phyloP scores from a whole-genome alignment of 2,797 vertebrate genomes.

The Pampus argenteus region DNA sequence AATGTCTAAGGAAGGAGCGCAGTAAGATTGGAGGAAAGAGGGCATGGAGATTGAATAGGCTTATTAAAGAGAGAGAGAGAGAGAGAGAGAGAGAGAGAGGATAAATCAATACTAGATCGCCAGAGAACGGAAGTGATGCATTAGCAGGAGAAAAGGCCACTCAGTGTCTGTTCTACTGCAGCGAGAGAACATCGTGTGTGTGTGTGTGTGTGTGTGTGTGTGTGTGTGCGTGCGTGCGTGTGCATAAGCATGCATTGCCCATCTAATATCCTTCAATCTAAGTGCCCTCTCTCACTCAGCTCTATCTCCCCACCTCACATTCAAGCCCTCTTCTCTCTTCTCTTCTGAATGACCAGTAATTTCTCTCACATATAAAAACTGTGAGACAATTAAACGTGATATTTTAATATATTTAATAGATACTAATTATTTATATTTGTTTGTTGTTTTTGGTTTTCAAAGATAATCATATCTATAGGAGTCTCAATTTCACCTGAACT shows the following conservation, averaged over 20 bases:
- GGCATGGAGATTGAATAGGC: slow-evolving; percentile 19
- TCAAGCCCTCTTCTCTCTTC: slow-evolving; percentile 1
- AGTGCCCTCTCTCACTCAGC: slow-evolving; percentile 46
- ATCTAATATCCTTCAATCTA: slow-evolving; percentile 73
- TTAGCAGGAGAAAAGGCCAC: slow-evolving; percentile 77
- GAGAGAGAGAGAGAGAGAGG: slow-evolving; percentile 34
- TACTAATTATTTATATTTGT: no score
- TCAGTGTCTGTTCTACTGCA: slow-evolving; percentile 58
- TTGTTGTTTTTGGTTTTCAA: background rate
- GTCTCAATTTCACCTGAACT: slow-evolving; percentile 3
- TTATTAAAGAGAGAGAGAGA: slow-evolving; percentile 15
- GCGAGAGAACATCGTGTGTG: slow-evolving; percentile 23
- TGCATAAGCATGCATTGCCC: slow-evolving; percentile 26
- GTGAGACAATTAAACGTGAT: no score
- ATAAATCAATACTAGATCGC: slow-evolving; percentile 78
- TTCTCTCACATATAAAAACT: background rate
- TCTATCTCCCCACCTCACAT: slow-evolving; percentile 37
- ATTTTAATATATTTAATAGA: no score
- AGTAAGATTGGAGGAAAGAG: slow-evolving; percentile 30
- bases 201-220: no score
- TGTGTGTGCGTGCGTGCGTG: slow-evolving; percentile 25
- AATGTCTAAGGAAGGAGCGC: background rate
- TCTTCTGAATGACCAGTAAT: no score
- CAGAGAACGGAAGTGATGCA: slow-evolving; percentile 77
- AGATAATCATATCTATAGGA: background rate